These are phyloP conservation scores for Reinhardtius hippoglossoides DNA, from an alignment of 2,113 vertebrate species.

Conservation along the genomic window DNA sequence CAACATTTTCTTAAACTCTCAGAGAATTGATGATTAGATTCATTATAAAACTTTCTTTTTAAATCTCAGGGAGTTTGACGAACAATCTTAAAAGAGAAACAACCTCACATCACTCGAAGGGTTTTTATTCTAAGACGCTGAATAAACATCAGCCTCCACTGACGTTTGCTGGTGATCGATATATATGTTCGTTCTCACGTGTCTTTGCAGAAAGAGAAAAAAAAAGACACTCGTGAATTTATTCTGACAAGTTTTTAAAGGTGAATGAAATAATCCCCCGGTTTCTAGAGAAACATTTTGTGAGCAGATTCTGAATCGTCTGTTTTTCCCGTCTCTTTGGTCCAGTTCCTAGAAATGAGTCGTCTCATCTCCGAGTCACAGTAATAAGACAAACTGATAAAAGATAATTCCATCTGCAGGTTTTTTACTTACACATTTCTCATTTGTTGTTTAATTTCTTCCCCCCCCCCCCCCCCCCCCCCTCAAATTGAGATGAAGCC, in stretches of 20 bases:
- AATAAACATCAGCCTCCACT: too few relatives aligned
- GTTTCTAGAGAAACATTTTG: too few relatives aligned
- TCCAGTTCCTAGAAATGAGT: background rate
- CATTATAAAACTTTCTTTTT: conserved; percentile 52
- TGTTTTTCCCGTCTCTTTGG: background rate
- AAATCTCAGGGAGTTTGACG: conserved; percentile 10
- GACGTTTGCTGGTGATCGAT: too few relatives aligned
- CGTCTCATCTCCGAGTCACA: background rate
- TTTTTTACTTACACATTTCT: background rate
- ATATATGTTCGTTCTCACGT: background rate
- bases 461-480: too few relatives aligned
- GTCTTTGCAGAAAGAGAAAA: background rate
- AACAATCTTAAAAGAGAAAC: background rate
- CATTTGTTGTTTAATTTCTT: background rate
- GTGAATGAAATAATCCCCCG: background rate
- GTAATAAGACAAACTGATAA: background rate
- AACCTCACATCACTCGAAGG: conserved; percentile 1
- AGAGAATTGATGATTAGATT: conserved; percentile 20
- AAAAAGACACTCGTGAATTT: background rate
- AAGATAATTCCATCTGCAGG: background rate
- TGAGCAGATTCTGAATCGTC: too few relatives aligned
- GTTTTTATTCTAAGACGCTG: conserved; percentile 4
- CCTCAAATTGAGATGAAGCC: background rate
- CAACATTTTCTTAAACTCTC: conserved; percentile 26
- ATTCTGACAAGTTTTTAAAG: background rate